Evolutionary conservation across 2,888 invertebrate genomes (phyloP), one percentile per base, ranked within the genome.

Genomic region (Thecocarcelia acutangulata): DNA sequence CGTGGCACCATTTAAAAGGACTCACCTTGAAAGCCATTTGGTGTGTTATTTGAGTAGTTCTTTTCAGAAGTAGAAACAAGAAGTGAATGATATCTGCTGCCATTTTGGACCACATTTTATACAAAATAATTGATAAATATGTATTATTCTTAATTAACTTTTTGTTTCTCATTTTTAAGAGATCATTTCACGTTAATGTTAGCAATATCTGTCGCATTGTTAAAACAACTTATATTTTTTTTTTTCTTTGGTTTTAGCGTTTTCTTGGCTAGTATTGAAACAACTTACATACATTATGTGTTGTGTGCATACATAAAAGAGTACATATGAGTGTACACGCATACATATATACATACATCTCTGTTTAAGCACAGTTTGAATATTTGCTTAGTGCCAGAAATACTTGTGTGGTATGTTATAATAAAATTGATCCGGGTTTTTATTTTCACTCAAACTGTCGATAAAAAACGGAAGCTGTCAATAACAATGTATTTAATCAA

Each of bases 11-110:
- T n/a, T 12, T n/a, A 0, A 6, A 17, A n/a, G 6, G 64, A 63
- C 68, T 86, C 81, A 89, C 89, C 87, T 88, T 89, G 86, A 88
- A 88, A 77, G 88, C 88, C 89, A 89, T 24, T 24, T 24, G 24
- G 24, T 3, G 2, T 89, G 73, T 46, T 40, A 1, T 76, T 61
- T 42, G 52, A 56, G 75, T 74, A 75, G 87, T 87, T 87, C 87
- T 87, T 86, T 87, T 78, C 84, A 85, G 86, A 87, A 86, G 86
- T 84, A 84, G 86, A 85, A 84, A 85, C 84, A 83, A 85, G 83
- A 78, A 82, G 85, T 82, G 85, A 87, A 85, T 87, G 88, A 88
- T 87, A 85, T 83, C 81, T 83, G 85, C 85, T 86, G 83, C 72
- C 63, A 80, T 79, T 85, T 82, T 83, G 76, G 80, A 72, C 73